phyloP scores from a whole-genome alignment of 2,113 vertebrate species.

The Percopsis transmontana region DNA sequence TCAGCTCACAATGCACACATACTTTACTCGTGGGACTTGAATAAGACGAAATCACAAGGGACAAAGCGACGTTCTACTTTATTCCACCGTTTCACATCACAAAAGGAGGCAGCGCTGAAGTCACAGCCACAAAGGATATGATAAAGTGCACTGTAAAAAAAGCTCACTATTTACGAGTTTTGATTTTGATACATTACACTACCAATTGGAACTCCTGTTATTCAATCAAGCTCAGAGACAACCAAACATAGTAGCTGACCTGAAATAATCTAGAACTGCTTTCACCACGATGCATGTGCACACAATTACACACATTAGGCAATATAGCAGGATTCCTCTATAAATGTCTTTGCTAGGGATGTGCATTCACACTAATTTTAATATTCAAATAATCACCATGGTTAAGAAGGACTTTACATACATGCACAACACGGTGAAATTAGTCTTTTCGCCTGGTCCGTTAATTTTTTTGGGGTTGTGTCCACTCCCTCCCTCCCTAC shows the following conservation, averaged over 20 bases:
- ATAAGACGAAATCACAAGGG: background rate
- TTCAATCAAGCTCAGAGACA: conserved; percentile 21
- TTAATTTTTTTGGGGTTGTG: too few relatives aligned
- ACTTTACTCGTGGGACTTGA: background rate
- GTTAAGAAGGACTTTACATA: too few relatives aligned
- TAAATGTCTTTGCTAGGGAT: too few relatives aligned
- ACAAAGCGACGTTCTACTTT: background rate
- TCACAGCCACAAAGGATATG: too few relatives aligned
- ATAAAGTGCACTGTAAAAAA: too few relatives aligned
- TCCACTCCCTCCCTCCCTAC: too few relatives aligned
- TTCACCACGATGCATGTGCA: conserved; percentile 27
- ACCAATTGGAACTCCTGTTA: conserved; percentile 54
- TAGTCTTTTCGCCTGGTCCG: too few relatives aligned
- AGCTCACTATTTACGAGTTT: background rate
- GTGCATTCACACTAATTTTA: too few relatives aligned
- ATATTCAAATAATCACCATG: too few relatives aligned
- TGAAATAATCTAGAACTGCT: conserved; percentile 43
- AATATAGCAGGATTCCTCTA: background rate
- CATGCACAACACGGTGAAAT: too few relatives aligned
- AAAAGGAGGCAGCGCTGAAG: background rate
- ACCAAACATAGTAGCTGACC: conserved; percentile 53
- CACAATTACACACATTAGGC: conserved; percentile 6
- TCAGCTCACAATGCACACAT: conserved; percentile 15
- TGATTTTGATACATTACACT: conserved; percentile 16
- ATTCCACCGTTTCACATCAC: background rate